phyloP scores from a whole-genome alignment of 2,797 vertebrate species.

The Liasis olivaceus region DNA sequence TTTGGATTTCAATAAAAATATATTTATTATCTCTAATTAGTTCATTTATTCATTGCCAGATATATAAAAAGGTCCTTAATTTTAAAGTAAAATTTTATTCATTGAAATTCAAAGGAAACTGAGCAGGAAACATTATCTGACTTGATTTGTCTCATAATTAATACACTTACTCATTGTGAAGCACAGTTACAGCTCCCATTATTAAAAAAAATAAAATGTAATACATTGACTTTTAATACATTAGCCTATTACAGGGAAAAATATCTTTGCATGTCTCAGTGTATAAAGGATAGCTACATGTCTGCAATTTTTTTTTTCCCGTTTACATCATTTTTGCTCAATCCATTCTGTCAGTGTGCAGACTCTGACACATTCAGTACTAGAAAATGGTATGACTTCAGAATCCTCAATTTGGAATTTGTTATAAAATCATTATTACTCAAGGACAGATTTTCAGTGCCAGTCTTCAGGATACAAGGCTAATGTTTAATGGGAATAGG shows the following conservation, averaged over 20 bases:
- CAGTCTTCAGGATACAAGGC: background rate
- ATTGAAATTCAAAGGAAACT: slow-evolving; percentile 61
- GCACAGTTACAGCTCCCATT: slow-evolving; percentile 51
- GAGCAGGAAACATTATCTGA: slow-evolving; percentile 58
- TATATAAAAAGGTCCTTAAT: slow-evolving; percentile 47
- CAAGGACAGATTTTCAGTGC: background rate
- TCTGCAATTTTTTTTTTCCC: slow-evolving; percentile 31
- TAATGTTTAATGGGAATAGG: background rate
- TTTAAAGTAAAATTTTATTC: slow-evolving; percentile 60
- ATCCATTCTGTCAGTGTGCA: no score
- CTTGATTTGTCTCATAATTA: slow-evolving; percentile 65
- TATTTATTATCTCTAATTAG: slow-evolving; percentile 63
- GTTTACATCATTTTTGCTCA: slow-evolving; percentile 30
- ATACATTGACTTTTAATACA: slow-evolving; percentile 51
- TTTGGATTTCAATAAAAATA: slow-evolving; percentile 65
- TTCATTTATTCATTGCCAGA: slow-evolving; percentile 48
- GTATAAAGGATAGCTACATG: slow-evolving; percentile 16
- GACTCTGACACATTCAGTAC: slow-evolving; percentile 35
- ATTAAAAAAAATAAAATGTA: slow-evolving; percentile 65
- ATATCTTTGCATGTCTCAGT: slow-evolving; percentile 47
- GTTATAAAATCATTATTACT: background rate
- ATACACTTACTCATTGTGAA: slow-evolving; percentile 59
- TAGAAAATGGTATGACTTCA: slow-evolving; percentile 45
- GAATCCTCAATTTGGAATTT: slow-evolving; percentile 22
- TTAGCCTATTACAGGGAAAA: slow-evolving; percentile 43